These are phyloP conservation scores for Natator depressus DNA, from an alignment of 2,113 vertebrate species.

Conservation along the genomic window DNA sequence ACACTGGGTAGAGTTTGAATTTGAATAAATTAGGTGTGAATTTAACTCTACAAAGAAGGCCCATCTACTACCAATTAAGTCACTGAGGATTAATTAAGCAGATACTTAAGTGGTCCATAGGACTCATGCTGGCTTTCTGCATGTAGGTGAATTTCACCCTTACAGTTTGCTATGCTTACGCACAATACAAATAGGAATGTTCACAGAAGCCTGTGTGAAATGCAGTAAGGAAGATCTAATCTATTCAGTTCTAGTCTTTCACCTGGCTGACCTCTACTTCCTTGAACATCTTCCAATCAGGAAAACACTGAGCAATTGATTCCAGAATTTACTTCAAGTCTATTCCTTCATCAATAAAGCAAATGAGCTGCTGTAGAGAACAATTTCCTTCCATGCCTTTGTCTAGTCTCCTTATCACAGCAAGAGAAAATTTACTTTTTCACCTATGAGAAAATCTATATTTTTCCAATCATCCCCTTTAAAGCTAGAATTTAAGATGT, in stretches of 20 bases:
- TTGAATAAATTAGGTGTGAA: not conserved
- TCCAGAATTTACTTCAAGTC: not conserved
- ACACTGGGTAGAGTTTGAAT: not conserved
- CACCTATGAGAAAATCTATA: not conserved
- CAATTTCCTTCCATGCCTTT: not conserved
- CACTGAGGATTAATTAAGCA: not conserved
- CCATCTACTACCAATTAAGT: not conserved
- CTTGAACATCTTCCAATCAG: not conserved
- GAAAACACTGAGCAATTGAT: not conserved
- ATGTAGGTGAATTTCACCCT: not conserved
- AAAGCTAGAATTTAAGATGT: not conserved
- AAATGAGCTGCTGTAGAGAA: not conserved
- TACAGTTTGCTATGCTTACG: not conserved
- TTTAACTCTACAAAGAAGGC: not conserved
- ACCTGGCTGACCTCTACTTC: not conserved
- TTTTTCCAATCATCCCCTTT: not conserved
- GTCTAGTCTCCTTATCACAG: not conserved
- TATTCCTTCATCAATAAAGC: not conserved
- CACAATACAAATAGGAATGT: not conserved
- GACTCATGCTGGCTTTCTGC: not conserved
- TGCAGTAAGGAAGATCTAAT: not conserved
- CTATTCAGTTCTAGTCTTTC: not conserved
- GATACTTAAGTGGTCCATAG: rapidly evolving
- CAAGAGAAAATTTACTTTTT: not conserved
- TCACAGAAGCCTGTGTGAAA: not conserved